Base-by-base conservation (phyloP, 2,113 vertebrate genomes). In the Sus scrofa region DNA sequence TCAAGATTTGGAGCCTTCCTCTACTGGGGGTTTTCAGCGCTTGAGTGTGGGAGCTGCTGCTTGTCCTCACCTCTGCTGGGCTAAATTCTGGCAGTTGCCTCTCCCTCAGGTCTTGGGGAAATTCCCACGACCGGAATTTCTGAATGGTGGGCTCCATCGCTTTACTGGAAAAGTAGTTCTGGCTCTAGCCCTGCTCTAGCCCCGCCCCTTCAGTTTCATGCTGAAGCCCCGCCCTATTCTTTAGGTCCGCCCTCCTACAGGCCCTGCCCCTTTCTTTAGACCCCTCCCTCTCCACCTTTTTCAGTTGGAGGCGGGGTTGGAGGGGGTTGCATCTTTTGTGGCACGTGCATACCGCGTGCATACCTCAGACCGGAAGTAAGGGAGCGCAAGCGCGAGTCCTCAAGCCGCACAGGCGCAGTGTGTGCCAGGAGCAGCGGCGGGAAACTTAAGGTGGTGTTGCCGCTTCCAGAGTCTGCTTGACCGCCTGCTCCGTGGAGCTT, bases 301-400 rank as follows among this genome's bases (percentile, higher is more conserved):
- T n/a, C 13, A 15, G 9, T 9, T 0, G 3, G 12, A 18, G 3
- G 6, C 6, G 11, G 26, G 26, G 62, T 0, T 34, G 52, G 52
- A 7, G 11, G 32, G 75, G n/a, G 22, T 32, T 34, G 52, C 12
- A 19, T 15, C 54, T 24, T 79, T 79, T 4, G 19, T 10, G 1
- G 30, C n/a, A 8, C 1, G 22, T 60, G 68, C 77, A 2, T 27
- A 9, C n/a, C 44, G 44, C 44, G 8, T 44, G 68, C 77, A 2
- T 27, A 9, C n/a, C 44, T 4, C 44, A 44, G 4, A 44, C 44
- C 4, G 26, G 56, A 58, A 27, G 71, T 54, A 7, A 50, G 39
- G 65, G 37, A n/a, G 15, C 2, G 50, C 26, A 20, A 19, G 60
- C 30, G 3, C 0, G 19, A 63, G 60, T 65, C 30, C 15, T 0